Evolutionary conservation across 1,140 invertebrate genomes (phyloP).

Genomic region (Triops longicaudatus): DNA sequence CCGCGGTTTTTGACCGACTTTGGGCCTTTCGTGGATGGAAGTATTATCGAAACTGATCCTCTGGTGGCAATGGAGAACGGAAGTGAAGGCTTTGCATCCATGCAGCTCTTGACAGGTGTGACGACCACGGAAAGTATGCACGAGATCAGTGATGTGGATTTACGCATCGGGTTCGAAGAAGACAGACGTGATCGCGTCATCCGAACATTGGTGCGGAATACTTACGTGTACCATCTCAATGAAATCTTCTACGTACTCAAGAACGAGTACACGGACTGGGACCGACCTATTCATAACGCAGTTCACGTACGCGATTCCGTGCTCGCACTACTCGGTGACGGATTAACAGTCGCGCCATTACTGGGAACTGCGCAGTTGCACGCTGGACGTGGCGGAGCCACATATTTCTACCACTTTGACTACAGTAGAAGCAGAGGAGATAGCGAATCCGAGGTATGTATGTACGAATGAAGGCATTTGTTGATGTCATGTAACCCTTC

Average conservation of each 20-base stretch:
- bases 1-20: conserved; percentile 77
- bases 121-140: conserved; percentile 60
- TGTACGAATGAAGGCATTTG: not conserved
- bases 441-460: not conserved
- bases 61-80: conserved; percentile 37
- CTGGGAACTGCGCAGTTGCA: conserved; percentile 71
- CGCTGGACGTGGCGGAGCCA: conserved; percentile 42
- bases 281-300: conserved; percentile 61
- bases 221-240: conserved; percentile 79
- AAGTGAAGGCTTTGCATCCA: conserved; percentile 30
- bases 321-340: conserved; percentile 67
- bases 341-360: conserved; percentile 72
- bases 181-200: conserved; percentile 71
- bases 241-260: conserved; percentile 72
- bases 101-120: conserved; percentile 31
- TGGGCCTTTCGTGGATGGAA: conserved; percentile 77
- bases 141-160: conserved; percentile 39
- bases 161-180: conserved; percentile 66
- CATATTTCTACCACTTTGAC: conserved; percentile 24
- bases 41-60: conserved; percentile 42
- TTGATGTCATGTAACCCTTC: too few relatives aligned
- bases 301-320: conserved; percentile 62
- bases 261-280: conserved; percentile 91
- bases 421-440: conserved; percentile 33
- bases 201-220: conserved; percentile 77